Base-by-base conservation (phyloP, 2,797 vertebrate genomes). In the Pseudochaenichthys georgianus region DNA sequence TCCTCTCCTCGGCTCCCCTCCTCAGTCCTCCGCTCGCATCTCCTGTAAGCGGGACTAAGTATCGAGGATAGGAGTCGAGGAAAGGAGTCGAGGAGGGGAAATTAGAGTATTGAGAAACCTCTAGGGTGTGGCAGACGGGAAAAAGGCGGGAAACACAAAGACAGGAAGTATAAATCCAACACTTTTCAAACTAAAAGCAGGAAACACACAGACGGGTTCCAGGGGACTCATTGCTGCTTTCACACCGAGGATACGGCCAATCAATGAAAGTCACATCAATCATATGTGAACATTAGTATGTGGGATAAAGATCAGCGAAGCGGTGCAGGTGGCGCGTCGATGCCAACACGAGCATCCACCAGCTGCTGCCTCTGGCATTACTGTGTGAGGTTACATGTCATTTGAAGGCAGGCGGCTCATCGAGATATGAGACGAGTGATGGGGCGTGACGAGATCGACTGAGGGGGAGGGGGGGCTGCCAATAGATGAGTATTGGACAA, bases 351-450 rank as follows among this genome's bases (percentile, higher is more conserved):
- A 61, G 15, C 66, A 78, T 59, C 71, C 41, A 57, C 47, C 9
- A 5, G 70, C 47, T 73, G 77, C 54, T 51, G 52, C 77, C 59
- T 31, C 31, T 19, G 53, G 53, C 60, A 47, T 75, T 71, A 53
- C 19, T 59, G 47, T 58, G 41, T 69, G 55, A n/a, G 61, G 58
- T 77, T 57, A 51, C 41, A 50, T 64, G 73, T 78, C 48, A 74
- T 46, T 70, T 82, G 55, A 63, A 76, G 70, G 59, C 48, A 65
- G 71, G 58, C 75, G 12, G 52, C 59, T 73, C 48, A 70, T 81
- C 76, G 4, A 54, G 63, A 70, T 38, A 62, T 43, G 68, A 53
- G 64, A 64, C 78, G 64, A 59, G 48, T 69, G 59, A 61, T 11
- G 17, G 52, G 23, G 43, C 38, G 17, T 15, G 60, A 73, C 1